A percentile compares a stretch with the other conserved stretches of the same genome.
These are phyloP conservation scores for Malacosoma neustria DNA, from an alignment of 2,888 invertebrate species.

Conservation along the genomic window DNA sequence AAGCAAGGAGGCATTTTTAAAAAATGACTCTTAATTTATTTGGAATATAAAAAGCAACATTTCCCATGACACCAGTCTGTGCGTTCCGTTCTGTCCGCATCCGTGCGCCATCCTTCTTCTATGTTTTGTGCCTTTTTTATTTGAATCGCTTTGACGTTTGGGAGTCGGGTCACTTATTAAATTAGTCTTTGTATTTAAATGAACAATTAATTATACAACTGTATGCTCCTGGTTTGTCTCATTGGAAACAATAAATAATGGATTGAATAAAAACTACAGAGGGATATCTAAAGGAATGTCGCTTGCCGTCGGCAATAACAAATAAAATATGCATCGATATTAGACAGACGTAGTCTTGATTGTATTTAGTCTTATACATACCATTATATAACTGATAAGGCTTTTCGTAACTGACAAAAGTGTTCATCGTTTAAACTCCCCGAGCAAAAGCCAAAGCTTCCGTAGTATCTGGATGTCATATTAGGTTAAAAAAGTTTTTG, in stretches of 20 bases:
- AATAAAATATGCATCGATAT: too few relatives aligned
- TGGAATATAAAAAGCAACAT: constrained; percentile 60
- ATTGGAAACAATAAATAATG: neutral
- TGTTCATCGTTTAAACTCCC: too few relatives aligned
- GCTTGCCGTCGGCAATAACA: neutral
- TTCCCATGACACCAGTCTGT: constrained; percentile 64
- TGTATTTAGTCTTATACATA: too few relatives aligned
- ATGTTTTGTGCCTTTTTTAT: constrained; percentile 56
- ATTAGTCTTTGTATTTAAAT: constrained; percentile 74
- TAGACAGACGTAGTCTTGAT: too few relatives aligned
- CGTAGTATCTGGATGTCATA: too few relatives aligned
- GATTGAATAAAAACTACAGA: neutral
- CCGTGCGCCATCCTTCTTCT: constrained; percentile 55
- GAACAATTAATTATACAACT: constrained; percentile 57
- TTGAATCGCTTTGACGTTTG: constrained; percentile 65
- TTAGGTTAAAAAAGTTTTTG: too few relatives aligned
- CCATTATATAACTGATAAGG: too few relatives aligned
- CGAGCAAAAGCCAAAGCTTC: too few relatives aligned
- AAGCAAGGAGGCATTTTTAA: constrained; percentile 26
- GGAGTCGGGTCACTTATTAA: constrained; percentile 70
- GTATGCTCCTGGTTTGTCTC: constrained; percentile 30
- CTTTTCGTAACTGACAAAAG: too few relatives aligned
- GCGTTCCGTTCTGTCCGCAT: constrained; percentile 40
- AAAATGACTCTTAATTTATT: constrained; percentile 73
- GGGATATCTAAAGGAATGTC: neutral